Evolutionary conservation across 1,140 invertebrate species (phyloP), one percentile per base, ranked within the genome.

Genomic region (Penaeus japonicus): DNA sequence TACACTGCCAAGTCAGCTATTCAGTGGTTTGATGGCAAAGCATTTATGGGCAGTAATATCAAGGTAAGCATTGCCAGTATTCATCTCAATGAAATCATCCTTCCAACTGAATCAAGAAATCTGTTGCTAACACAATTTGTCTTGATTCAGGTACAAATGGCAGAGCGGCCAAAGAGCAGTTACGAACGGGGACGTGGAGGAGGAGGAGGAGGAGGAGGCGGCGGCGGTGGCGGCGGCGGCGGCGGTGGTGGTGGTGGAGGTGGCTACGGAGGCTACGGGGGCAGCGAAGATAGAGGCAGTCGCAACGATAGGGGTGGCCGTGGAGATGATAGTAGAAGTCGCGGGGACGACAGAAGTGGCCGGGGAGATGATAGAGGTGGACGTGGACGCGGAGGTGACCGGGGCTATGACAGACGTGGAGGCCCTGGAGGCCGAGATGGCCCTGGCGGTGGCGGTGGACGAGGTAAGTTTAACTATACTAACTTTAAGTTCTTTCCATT

Each of bases 1-100:
- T 96, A 97, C 91, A 97, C 98, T 15, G 98, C 98, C 0, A 96
- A 96, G 78, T 98, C 97, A 0, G 98, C 98, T 10, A 99, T 99
- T 89, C 94, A 95, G 81, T 99, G 98, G 98, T 99, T 99, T 92
- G 96, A 99, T 93, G 97, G 97, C 92, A 92, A 92, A 91, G 96
- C 97, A 53, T 99, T 98, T 91, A 92, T 97, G 91, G 97, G 97
- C 0, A 94, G 94, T 57, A 94, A 93, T 5, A 97, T 99, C 59
- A 98, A 97, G 93, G 98, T 99, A 7, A 62, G 62, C 57, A n/a
- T 27, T 35, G 39, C 12, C 39, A 39, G 39, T 39, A 7, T 39
- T 10, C 12, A 7, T 39, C 12, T 10, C 0, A 39, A 39, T 39
- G 39, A 39, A 39, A 39, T 39, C 4, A 7, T 39, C 3, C 39